Evolutionary conservation across 2,888 invertebrate species (phyloP).

Genomic region (Toxonevra muliebris): DNA sequence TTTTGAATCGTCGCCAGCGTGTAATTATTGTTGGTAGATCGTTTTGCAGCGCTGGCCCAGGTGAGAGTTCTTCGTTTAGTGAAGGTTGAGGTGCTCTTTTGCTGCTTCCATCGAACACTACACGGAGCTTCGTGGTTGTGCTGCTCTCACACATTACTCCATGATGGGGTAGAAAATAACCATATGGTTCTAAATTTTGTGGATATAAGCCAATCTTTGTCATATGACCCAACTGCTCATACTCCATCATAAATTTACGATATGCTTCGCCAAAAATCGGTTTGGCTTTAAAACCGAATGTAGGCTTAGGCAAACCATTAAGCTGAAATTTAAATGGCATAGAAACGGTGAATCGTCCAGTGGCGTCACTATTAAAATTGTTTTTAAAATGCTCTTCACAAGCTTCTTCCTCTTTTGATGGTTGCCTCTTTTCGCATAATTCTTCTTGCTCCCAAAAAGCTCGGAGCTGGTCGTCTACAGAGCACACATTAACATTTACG

Average conservation of each 20-base stretch:
- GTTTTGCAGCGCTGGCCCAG: constrained; percentile 33
- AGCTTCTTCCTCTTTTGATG: too few species aligned
- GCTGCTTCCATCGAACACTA: constrained; percentile 45
- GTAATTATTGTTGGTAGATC: constrained; percentile 19
- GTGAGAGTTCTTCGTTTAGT: constrained; percentile 33
- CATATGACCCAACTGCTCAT: constrained; percentile 27
- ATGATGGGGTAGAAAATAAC: constrained; percentile 35
- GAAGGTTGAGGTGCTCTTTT: constrained; percentile 36
- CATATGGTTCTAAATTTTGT: constrained; percentile 21
- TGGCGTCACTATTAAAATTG: too few species aligned
- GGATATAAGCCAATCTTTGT: constrained; percentile 7
- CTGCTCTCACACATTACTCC: constrained; percentile 25
- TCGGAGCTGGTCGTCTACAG: too few species aligned
- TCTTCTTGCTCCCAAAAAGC: too few species aligned
- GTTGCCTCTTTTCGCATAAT: too few species aligned
- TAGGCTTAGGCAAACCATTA: too few species aligned
- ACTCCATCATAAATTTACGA: constrained; percentile 33
- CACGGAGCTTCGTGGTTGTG: constrained; percentile 31
- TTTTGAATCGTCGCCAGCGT: constrained; percentile 14
- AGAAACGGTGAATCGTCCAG: too few species aligned
- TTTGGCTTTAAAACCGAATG: too few species aligned
- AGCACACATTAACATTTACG: too few species aligned
- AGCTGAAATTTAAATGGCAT: too few species aligned
- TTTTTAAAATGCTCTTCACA: too few species aligned
- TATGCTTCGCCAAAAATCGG: constrained; percentile 20